Evolutionary conservation across 2,113 vertebrate genomes (phyloP).

Genomic region (Aegithalos caudatus): DNA sequence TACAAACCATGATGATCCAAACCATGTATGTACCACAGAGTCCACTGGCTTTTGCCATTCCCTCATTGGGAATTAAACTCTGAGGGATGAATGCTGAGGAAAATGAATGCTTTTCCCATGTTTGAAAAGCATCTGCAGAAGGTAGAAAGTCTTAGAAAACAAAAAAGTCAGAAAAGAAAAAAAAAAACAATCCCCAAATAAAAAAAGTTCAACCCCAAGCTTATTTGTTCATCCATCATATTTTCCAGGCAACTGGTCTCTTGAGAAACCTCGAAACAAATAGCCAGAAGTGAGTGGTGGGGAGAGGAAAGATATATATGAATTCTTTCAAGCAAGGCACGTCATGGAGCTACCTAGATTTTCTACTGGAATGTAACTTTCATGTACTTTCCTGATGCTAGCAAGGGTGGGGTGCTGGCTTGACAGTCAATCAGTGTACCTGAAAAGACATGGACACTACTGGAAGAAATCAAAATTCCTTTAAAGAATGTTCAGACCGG

Average conservation of each 20-base stretch:
- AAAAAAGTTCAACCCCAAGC: background rate
- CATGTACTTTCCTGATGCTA: background rate
- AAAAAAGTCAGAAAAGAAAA: background rate
- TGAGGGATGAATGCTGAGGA: background rate
- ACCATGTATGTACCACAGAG: background rate
- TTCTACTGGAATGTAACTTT: background rate
- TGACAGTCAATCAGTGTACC: background rate
- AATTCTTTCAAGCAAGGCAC: background rate
- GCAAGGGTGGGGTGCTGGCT: background rate
- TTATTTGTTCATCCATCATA: constrained; percentile 25
- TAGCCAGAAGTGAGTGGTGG: background rate
- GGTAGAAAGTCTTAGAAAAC: background rate
- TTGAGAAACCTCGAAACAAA: constrained; percentile 6
- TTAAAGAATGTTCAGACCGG: background rate
- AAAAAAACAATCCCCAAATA: background rate
- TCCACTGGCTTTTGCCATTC: background rate
- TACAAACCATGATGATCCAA: background rate
- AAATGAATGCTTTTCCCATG: background rate
- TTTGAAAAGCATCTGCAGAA: background rate
- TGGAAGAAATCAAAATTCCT: background rate
- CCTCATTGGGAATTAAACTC: background rate
- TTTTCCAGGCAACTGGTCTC: constrained; percentile 34
- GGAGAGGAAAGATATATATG: constrained; percentile 14
- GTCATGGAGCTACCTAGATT: background rate
- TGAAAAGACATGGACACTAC: background rate